Conservation (phyloP, 2,888 invertebrate genomes). For the Yponomeuta plumbellus region DNA sequence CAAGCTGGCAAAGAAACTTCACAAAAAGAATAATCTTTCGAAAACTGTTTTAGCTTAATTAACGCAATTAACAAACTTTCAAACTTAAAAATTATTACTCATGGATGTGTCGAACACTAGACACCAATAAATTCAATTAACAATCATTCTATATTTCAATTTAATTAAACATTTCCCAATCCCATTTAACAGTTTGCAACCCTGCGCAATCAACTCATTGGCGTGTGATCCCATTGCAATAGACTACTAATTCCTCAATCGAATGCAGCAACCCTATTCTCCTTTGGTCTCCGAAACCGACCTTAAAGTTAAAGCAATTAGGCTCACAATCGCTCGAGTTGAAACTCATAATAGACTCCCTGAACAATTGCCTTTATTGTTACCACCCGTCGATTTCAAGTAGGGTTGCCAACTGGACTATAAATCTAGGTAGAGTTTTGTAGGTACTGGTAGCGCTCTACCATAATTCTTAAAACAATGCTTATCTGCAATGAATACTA, state of each 20-base stretch:
- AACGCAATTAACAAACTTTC: too few relatives aligned
- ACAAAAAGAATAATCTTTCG: too few relatives aligned
- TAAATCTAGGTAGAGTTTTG: too few relatives aligned
- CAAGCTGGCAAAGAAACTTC: too few relatives aligned
- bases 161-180: neutral
- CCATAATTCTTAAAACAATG: too few relatives aligned
- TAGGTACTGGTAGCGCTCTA: too few relatives aligned
- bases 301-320: constrained; percentile 30
- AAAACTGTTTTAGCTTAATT: too few relatives aligned
- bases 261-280: constrained; percentile 38
- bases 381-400: constrained; percentile 57
- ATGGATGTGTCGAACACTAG: too few relatives aligned
- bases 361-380: constrained; percentile 68
- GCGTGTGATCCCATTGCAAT: constrained; percentile 56
- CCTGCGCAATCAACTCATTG: constrained; percentile 33
- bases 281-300: constrained; percentile 26
- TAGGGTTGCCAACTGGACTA: too few relatives aligned
- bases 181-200: constrained; percentile 29
- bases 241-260: constrained; percentile 63
- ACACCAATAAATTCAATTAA: neutral
- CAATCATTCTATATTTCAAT: neutral
- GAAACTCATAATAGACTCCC: constrained; percentile 42
- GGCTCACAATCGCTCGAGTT: constrained; percentile 33
- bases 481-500: too few relatives aligned
- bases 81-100: too few relatives aligned